Conservation (phyloP, 2,888 invertebrate genomes). For the Plemyria rubiginata region DNA sequence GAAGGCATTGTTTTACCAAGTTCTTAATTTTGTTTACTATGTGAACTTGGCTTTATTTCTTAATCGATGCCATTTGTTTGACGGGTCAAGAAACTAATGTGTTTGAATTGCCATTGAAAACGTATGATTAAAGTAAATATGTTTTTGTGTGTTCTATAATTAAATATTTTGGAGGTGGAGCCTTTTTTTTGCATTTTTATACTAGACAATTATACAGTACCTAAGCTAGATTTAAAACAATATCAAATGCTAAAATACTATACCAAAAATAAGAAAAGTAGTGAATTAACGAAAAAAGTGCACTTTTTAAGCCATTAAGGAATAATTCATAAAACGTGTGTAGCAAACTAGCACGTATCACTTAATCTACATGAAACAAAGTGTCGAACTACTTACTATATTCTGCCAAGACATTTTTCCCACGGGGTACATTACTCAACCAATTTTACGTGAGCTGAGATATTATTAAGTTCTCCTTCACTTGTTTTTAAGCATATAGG, state of each 20-base stretch:
- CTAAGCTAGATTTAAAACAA: too few relatives aligned
- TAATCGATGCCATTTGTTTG: slow-evolving; percentile 37
- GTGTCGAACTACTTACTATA: slow-evolving; percentile 48
- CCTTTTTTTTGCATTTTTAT: background rate
- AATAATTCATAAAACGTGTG: slow-evolving; percentile 58
- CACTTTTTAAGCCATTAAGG: slow-evolving; percentile 36
- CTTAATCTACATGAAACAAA: slow-evolving; percentile 51
- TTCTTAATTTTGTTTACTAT: slow-evolving; percentile 35
- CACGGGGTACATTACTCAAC: slow-evolving; percentile 48
- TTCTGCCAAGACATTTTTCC: slow-evolving; percentile 52
- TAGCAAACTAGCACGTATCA: slow-evolving; percentile 50
- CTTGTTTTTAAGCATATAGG: slow-evolving; percentile 24
- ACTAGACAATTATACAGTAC: background rate
- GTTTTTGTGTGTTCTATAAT: background rate
- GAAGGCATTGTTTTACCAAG: slow-evolving; percentile 36
- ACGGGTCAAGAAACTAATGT: slow-evolving; percentile 33
- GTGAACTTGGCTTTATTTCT: slow-evolving; percentile 36
- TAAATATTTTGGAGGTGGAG: background rate
- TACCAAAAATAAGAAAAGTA: background rate
- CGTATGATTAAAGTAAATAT: slow-evolving; percentile 14
- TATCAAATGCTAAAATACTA: background rate
- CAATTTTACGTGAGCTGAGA: slow-evolving; percentile 18
- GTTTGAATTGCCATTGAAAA: slow-evolving; percentile 34
- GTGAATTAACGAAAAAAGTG: background rate
- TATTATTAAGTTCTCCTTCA: slow-evolving; percentile 21